Evolutionary conservation across 1,140 invertebrate species (phyloP).

Genomic region (Drosophila yakuba): DNA sequence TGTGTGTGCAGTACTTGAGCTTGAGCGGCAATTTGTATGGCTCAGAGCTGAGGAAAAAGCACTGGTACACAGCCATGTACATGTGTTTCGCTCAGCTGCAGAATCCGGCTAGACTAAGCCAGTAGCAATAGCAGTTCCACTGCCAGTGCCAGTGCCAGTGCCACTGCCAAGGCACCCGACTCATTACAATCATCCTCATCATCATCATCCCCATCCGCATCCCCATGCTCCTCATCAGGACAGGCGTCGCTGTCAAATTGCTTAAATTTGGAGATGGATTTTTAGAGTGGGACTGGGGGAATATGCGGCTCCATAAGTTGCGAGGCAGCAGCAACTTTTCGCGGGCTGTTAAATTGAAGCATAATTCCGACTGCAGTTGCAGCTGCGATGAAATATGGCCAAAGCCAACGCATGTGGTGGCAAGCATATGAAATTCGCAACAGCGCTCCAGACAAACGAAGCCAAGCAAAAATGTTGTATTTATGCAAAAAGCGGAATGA

Average conservation of each 20-base stretch:
- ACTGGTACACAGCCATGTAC: conserved; percentile 26
- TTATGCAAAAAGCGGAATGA: conserved; percentile 80
- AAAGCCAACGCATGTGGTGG: conserved; percentile 70
- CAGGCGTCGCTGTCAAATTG: conserved; percentile 71
- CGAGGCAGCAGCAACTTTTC: conserved; percentile 56
- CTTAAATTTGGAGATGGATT: conserved; percentile 51
- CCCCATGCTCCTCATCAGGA: conserved; percentile 29
- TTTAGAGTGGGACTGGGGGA: neutral
- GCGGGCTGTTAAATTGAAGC: conserved; percentile 76
- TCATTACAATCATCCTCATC: conserved; percentile 50
- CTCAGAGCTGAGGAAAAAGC: conserved; percentile 29
- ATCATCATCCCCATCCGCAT: neutral
- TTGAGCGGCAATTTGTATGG: conserved; percentile 56
- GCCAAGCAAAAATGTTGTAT: conserved; percentile 70
- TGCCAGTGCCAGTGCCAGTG: neutral
- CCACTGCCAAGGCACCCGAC: conserved; percentile 2
- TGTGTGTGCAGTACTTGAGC: conserved; percentile 42
- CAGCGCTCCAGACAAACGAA: conserved; percentile 18
- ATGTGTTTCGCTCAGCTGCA: conserved; percentile 58
- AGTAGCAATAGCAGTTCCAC: neutral
- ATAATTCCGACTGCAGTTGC: conserved; percentile 61
- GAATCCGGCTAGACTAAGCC: conserved; percentile 22
- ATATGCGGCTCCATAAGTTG: conserved; percentile 15
- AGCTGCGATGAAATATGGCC: conserved; percentile 69
- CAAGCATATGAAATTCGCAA: conserved; percentile 72